Evolutionary conservation across 2,113 vertebrate species (phyloP).

Genomic region (Stegostoma tigrinum): DNA sequence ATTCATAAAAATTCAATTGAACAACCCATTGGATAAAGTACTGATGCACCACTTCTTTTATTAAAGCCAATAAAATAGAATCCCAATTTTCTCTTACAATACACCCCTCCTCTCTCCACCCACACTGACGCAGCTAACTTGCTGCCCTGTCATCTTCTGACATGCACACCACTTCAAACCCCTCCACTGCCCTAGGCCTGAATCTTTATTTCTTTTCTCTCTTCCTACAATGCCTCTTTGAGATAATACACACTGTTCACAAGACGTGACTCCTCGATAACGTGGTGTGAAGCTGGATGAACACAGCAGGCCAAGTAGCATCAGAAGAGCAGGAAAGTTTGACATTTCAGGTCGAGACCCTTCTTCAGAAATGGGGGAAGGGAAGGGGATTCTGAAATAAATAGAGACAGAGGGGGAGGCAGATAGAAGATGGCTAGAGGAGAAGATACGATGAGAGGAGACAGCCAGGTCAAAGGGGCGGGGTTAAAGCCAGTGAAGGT

Average conservation of each 20-base stretch:
- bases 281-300: too few species aligned
- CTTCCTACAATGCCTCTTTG: background rate
- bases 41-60: background rate
- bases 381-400: too few species aligned
- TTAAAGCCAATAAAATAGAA: background rate
- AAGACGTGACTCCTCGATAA: background rate
- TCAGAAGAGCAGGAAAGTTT: too few species aligned
- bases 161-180: background rate
- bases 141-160: background rate
- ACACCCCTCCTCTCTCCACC: background rate
- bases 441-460: too few species aligned
- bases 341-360: too few species aligned
- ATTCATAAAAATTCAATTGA: background rate
- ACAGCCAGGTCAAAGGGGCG: too few species aligned
- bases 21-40: background rate
- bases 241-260: background rate
- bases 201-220: background rate
- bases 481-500: too few species aligned
- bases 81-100: background rate
- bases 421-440: too few species aligned
- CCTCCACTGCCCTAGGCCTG: background rate
- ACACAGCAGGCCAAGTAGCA: too few species aligned
- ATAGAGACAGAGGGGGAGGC: too few species aligned
- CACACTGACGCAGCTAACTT: background rate
- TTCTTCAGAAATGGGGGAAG: too few species aligned